Evolutionary conservation across 2,888 invertebrate genomes (phyloP).

Genomic region (Ennomos quercinarius): DNA sequence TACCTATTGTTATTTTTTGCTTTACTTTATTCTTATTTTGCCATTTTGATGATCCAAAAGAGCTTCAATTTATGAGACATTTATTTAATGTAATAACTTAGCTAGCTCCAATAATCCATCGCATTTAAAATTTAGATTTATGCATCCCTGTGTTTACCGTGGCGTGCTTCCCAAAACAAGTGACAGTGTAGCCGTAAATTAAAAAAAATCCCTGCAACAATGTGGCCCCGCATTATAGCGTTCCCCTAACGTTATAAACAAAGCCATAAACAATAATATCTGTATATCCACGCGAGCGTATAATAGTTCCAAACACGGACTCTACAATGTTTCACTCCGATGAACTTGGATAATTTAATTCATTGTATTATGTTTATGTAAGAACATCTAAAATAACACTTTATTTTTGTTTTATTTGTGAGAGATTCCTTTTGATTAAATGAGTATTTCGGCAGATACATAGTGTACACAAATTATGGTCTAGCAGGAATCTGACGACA

Average conservation of each 20-base stretch:
- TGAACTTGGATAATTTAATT: slow-evolving; percentile 11
- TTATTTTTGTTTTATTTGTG: too few species aligned
- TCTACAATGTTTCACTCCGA: slow-evolving; percentile 9
- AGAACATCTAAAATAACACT: too few species aligned
- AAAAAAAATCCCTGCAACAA: slow-evolving; percentile 10
- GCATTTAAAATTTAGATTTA: slow-evolving; percentile 5
- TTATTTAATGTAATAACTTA: neutral
- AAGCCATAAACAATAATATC: slow-evolving; percentile 9
- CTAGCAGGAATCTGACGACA: too few species aligned
- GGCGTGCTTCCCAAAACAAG: slow-evolving; percentile 24
- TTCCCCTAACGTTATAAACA: slow-evolving; percentile 5
- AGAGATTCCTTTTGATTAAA: too few species aligned
- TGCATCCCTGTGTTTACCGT: slow-evolving; percentile 18
- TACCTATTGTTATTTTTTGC: too few species aligned
- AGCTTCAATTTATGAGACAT: neutral
- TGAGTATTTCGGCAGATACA: too few species aligned
- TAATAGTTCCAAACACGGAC: slow-evolving; percentile 13
- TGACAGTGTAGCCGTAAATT: slow-evolving; percentile 19
- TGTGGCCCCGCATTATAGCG: neutral
- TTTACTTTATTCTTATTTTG: too few species aligned
- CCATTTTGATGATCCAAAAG: too few species aligned
- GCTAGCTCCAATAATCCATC: too few species aligned
- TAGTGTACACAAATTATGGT: too few species aligned
- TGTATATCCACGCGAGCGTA: slow-evolving; percentile 17
- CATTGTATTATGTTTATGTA: neutral